Evolutionary conservation across 2,888 invertebrate species (phyloP).

Genomic region (Tiliacea aurago): DNA sequence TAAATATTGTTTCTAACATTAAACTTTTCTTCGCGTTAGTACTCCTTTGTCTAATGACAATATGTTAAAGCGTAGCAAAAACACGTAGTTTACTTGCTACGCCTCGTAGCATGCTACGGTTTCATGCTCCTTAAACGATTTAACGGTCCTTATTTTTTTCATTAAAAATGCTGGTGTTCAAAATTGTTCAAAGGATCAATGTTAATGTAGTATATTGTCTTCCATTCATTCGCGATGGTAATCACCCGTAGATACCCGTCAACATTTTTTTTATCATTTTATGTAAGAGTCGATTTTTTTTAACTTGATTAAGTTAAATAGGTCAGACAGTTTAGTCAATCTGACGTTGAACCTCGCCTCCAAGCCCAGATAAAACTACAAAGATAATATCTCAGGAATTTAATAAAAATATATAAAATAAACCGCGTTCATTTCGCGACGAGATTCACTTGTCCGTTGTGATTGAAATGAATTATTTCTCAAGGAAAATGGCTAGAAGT

Average conservation of each 20-base stretch:
- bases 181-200: neutral
- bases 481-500: conserved; percentile 46
- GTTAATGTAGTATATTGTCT: neutral
- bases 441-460: conserved; percentile 57
- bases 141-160: neutral
- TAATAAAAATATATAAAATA: conserved; percentile 60
- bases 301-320: conserved; percentile 18
- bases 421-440: conserved; percentile 51
- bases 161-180: neutral
- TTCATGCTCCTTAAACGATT: neutral
- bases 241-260: neutral
- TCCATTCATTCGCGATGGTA: neutral
- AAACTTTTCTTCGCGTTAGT: neutral
- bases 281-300: neutral
- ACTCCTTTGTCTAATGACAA: neutral
- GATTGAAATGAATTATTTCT: conserved; percentile 61
- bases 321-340: conserved; percentile 20
- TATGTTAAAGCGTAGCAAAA: neutral
- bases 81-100: neutral
- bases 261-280: neutral
- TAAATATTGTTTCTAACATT: conserved; percentile 2
- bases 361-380: conserved; percentile 13
- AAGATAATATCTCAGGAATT: conserved; percentile 47
- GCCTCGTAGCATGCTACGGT: neutral
- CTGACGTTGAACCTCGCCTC: neutral